Evolutionary conservation across 1,140 invertebrate genomes (phyloP).

Genomic region (Bombyx mori): DNA sequence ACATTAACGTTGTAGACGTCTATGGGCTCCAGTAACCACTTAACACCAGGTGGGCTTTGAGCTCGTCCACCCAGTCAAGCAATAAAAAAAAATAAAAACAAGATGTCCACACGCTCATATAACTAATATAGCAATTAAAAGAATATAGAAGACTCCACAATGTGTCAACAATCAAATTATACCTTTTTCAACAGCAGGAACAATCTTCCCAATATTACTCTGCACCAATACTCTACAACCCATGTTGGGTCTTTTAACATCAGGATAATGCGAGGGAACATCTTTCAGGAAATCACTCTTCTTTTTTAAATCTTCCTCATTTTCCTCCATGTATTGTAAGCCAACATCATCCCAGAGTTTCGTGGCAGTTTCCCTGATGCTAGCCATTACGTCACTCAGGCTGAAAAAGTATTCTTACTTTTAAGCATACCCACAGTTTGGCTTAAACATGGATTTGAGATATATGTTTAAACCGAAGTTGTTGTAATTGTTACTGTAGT

Average conservation of each 20-base stretch:
- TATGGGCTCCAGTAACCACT: too few relatives aligned
- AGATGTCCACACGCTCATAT: too few relatives aligned
- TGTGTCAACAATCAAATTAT: neutral
- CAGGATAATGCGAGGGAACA: constrained; percentile 76
- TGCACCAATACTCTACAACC: constrained; percentile 81
- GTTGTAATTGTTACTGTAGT: too few relatives aligned
- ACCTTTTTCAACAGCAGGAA: constrained; percentile 75
- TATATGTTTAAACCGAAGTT: too few relatives aligned
- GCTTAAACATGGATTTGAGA: too few relatives aligned
- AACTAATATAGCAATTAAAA: too few relatives aligned
- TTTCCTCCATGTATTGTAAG: constrained; percentile 80
- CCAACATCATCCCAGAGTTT: constrained; percentile 79
- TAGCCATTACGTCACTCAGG: constrained; percentile 77
- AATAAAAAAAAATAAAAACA: too few relatives aligned
- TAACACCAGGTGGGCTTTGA: too few relatives aligned
- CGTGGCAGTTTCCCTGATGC: constrained; percentile 72
- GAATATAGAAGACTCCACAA: too few relatives aligned
- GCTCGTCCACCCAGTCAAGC: too few relatives aligned
- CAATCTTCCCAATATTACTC: constrained; percentile 79
- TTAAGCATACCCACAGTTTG: neutral
- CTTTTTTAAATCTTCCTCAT: constrained; percentile 80
- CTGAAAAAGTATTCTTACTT: constrained; percentile 22
- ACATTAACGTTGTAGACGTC: too few relatives aligned
- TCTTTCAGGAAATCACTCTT: constrained; percentile 78
- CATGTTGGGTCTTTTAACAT: constrained; percentile 79